phyloP scores from a whole-genome alignment of 2,797 vertebrate genomes.

The Salmo trutta region DNA sequence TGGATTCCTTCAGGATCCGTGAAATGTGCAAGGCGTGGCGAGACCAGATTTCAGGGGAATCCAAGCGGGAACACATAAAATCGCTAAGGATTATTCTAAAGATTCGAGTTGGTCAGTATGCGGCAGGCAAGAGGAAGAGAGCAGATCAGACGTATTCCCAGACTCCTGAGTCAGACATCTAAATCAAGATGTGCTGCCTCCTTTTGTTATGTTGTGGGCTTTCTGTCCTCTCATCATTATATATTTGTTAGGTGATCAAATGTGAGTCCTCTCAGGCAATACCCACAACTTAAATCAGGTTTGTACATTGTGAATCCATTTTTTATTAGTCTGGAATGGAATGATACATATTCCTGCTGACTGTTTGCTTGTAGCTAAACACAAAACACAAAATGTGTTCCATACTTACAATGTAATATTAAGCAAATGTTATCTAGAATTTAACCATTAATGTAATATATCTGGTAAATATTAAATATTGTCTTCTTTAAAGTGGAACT shows the following conservation, averaged over 20 bases:
- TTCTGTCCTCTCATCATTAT: not conserved
- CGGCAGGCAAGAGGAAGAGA: slow-evolving; percentile 16
- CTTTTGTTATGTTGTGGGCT: not conserved
- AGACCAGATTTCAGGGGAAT: slow-evolving; percentile 45
- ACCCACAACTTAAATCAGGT: not conserved
- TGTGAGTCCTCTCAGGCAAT: slow-evolving; percentile 2
- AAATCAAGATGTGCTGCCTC: slow-evolving; percentile 30
- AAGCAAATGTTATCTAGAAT: slow-evolving; percentile 4
- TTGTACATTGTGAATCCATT: not conserved
- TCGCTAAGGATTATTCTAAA: slow-evolving; percentile 51
- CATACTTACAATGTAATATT: slow-evolving; percentile 35
- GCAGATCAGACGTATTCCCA: slow-evolving; percentile 22
- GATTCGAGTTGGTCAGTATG: slow-evolving; percentile 36
- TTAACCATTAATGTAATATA: no score
- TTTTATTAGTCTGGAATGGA: not conserved
- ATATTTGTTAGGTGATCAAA: slow-evolving; percentile 16
- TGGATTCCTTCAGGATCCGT: slow-evolving; percentile 29
- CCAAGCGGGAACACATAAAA: slow-evolving; percentile 30
- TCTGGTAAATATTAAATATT: no score
- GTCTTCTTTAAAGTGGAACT: no score
- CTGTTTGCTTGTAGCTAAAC: not conserved
- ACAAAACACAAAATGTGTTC: not conserved
- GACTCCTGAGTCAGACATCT: slow-evolving; percentile 30
- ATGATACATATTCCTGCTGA: not conserved
- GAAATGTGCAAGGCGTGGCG: slow-evolving; percentile 34